Evolutionary conservation across 2,797 vertebrate genomes (phyloP), one percentile per base, ranked within the genome.

Genomic region (Leuciscus waleckii): DNA sequence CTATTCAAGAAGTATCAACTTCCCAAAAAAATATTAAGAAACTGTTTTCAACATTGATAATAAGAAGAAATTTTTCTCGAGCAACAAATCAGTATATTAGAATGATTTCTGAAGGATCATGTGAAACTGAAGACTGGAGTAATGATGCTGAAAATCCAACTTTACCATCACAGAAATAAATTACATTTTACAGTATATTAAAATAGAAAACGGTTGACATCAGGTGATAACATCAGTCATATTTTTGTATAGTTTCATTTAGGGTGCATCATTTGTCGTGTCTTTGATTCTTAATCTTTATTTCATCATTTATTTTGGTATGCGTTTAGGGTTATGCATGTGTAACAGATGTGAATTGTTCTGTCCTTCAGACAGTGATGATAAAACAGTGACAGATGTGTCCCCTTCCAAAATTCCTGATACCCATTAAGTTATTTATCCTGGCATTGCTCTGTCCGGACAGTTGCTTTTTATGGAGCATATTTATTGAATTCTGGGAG

Each of bases 31-130:
- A 54, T 23, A 21, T 74, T 74, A 51, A 51, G 1, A 2, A 74
- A 13, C 46, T 4, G 19, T 37, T 76, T 76, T 77, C 7, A 41
- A 39, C 75, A 77, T n/a, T 58, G 21, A 37, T 46, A 11, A 14
- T 14, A 4, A 13, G 0, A 23, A 23, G 0, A 56, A 2, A 14
- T 23, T 5, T 35, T 56, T 37, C 1, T 39, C 7, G 7, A 39
- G 6, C 11, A 37, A 1, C 21, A 37, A 17, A 58, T 58, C 35
- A 61, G 14, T 13, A 17, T 26, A 58, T 77, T 39, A 58, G 2
- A 58, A n/a, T 26, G 32, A 77, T 78, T 77, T 58, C 54, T 26
- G 13, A 61, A 77, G 21, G 37, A 77, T 77, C 75, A 11, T 61
- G 54, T 41, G 75, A 61, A 35, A 17, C 75, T 41, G 23, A 41